These are phyloP conservation scores for Gastrophryne carolinensis DNA, from an alignment of 2,797 vertebrate species.

Conservation along the genomic window DNA sequence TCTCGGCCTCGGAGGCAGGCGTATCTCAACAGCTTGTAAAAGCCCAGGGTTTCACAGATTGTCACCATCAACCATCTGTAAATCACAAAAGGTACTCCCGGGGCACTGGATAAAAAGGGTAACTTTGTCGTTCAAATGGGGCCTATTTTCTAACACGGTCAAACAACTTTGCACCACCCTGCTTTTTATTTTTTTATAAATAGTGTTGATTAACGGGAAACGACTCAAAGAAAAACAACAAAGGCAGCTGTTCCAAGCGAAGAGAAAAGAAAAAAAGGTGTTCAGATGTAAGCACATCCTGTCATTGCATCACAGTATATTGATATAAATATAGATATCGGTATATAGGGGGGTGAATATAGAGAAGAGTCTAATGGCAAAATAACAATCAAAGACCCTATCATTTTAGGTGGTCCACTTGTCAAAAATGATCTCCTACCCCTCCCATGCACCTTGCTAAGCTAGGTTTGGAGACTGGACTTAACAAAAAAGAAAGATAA, in stretches of 20 bases:
- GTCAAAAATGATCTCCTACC: no score
- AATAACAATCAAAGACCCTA: no score
- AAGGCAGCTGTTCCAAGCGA: background rate
- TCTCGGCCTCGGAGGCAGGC: slow-evolving; percentile 38
- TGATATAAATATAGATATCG: no score
- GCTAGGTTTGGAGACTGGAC: no score
- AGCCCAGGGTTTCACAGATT: slow-evolving; percentile 22
- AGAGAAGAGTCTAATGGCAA: no score
- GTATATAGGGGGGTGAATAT: no score
- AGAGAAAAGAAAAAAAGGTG: background rate
- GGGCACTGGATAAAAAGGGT: slow-evolving; percentile 1
- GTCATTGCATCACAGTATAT: no score
- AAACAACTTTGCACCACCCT: slow-evolving; percentile 1
- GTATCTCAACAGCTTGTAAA: slow-evolving; percentile 52
- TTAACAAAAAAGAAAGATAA: no score
- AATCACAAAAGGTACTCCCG: background rate
- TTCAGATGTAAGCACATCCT: background rate
- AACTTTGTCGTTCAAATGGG: slow-evolving; percentile 17
- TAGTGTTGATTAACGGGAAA: slow-evolving; percentile 22
- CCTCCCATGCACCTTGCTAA: no score
- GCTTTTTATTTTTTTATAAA: slow-evolving; percentile 11
- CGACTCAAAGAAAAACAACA: background rate
- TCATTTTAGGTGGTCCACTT: no score
- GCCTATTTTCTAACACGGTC: slow-evolving; percentile 24
- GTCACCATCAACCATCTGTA: background rate